Evolutionary conservation across 2,888 invertebrate genomes (phyloP), one percentile per base, ranked within the genome.

Genomic region (Laspeyria flexula): DNA sequence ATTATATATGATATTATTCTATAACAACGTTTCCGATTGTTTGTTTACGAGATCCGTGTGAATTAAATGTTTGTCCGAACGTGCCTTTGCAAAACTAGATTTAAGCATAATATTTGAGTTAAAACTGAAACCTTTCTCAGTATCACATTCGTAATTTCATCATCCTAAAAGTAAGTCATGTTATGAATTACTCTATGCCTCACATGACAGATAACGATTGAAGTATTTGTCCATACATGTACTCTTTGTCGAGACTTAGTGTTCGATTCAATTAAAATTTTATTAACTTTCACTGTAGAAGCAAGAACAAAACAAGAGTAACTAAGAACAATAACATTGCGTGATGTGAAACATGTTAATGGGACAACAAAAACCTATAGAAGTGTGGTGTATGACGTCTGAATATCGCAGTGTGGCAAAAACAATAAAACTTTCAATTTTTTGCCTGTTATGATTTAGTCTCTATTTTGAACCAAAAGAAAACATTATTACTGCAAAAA

Each of bases 321-420:
- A 43, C 35, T 34, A 41, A 39, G 50, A 62, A 65, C 57, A 65
- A 65, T 55, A 48, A 31, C 16, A 23, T 68, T 57, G 62, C 58
- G 55, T 68, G 69, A 65, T 60, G 63, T 56, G 63, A 68, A 58
- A 35, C 29, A 6, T 55, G 37, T 43, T 43, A 46, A 47, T 48
- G 12, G 55, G 40, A 52, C 35, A 51, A 68, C 50, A 51, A 62
- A 25, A 53, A 27, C 12, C 40, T 35, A 43, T 37, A 34, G 25
- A 31, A 10, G 18, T 23, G 48, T 33, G 7, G 18, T 23, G 48
- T 33, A 10, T 45, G 43, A 27, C 16, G 21, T 25, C 15, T 38
- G 11, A 34, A 55, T 38, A 18, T 40, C 37, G 31, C 11, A 11
- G 44, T 2, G 12, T 38, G n/a, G n/a, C n/a, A n/a, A 25, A 43